A percentile compares a stretch with the other conserved stretches of the same genome.
These are phyloP conservation scores for Achroia grisella DNA, from an alignment of 1,140 invertebrate genomes.

Conservation along the genomic window DNA sequence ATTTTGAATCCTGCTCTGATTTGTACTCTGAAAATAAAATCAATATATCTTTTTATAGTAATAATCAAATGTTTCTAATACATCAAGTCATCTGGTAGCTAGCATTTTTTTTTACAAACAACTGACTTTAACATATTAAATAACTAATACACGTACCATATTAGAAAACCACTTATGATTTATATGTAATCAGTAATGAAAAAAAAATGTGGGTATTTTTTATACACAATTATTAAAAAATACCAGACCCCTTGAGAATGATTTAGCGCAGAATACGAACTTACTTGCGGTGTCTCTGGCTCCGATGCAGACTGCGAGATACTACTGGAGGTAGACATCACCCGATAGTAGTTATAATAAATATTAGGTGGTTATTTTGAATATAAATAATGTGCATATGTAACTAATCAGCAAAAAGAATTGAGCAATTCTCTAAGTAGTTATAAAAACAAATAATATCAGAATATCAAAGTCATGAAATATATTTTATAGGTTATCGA, in stretches of 20 bases:
- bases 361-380: no score
- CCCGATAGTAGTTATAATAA: conserved; percentile 2
- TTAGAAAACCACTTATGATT: no score
- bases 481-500: no score
- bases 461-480: no score
- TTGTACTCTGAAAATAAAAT: conserved; percentile 40
- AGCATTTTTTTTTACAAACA: no score
- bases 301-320: conserved; percentile 57
- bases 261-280: neutral
- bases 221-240: neutral
- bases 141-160: no score
- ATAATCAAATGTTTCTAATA: no score
- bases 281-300: conserved; percentile 57
- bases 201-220: neutral
- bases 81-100: no score
- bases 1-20: conserved; percentile 41
- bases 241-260: neutral
- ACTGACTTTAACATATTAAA: no score
- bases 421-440: no score
- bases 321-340: conserved; percentile 63
- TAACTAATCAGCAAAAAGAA: neutral
- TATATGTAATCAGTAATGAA: neutral
- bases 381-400: neutral
- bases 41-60: conserved; percentile 3
- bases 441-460: no score